phyloP scores from a whole-genome alignment of 2,888 invertebrate genomes.

The Lobophora halterata region DNA sequence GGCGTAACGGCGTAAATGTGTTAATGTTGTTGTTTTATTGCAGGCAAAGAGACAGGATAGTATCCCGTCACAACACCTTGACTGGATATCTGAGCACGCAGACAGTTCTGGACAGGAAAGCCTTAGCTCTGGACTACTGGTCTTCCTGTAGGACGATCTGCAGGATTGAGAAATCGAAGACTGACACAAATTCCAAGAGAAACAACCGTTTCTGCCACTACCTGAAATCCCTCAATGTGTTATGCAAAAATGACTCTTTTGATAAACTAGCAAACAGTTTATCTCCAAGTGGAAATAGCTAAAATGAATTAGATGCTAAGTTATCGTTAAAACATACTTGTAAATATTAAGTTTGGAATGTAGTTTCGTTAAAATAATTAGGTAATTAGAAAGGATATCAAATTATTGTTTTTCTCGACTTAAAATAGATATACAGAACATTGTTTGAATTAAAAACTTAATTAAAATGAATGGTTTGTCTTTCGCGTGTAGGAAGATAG shows the following conservation, averaged over 20 bases:
- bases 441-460: slow-evolving; percentile 25
- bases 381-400: slow-evolving; percentile 7
- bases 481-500: slow-evolving; percentile 8
- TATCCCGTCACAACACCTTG: slow-evolving; percentile 60
- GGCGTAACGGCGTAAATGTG: slow-evolving; percentile 11
- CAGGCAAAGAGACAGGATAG: slow-evolving; percentile 71
- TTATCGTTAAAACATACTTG: too few species aligned
- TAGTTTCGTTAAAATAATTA: slow-evolving; percentile 8
- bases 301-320: too few species aligned
- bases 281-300: slow-evolving; percentile 30
- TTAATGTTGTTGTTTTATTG: slow-evolving; percentile 49
- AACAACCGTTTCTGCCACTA: slow-evolving; percentile 90
- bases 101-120: slow-evolving; percentile 73
- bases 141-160: slow-evolving; percentile 85
- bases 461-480: slow-evolving; percentile 10
- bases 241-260: slow-evolving; percentile 72
- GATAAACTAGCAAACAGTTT: slow-evolving; percentile 72
- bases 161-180: slow-evolving; percentile 83
- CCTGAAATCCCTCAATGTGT: slow-evolving; percentile 81
- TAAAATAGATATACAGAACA: slow-evolving; percentile 14
- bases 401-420: slow-evolving; percentile 17
- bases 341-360: slow-evolving; percentile 10
- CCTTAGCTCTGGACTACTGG: slow-evolving; percentile 85
- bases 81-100: slow-evolving; percentile 72
- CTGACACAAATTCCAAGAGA: slow-evolving; percentile 81